Evolutionary conservation across 2,888 invertebrate species (phyloP).

Genomic region (Trisateles emortualis): DNA sequence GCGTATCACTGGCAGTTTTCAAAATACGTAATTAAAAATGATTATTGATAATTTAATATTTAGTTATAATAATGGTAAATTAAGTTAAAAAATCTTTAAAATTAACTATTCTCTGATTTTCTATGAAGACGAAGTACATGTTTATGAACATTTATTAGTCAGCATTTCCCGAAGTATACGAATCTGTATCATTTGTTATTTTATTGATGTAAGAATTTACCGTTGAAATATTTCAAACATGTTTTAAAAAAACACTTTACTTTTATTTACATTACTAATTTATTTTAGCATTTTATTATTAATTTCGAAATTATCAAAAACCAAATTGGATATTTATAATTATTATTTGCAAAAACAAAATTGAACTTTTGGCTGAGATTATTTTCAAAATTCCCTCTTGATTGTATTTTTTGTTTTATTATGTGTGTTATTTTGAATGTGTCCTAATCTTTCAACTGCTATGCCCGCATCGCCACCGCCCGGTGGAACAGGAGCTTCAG

Average conservation of each 20-base stretch:
- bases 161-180: too few relatives aligned
- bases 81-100: too few relatives aligned
- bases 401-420: slow-evolving; percentile 51
- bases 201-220: neutral
- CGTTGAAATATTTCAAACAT: neutral
- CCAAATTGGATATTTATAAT: slow-evolving; percentile 19
- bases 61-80: too few relatives aligned
- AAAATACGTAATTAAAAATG: too few relatives aligned
- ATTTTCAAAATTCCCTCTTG: slow-evolving; percentile 69
- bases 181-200: neutral
- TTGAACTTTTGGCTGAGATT: slow-evolving; percentile 59
- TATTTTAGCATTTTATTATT: slow-evolving; percentile 27
- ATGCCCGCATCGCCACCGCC: slow-evolving; percentile 79
- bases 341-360: slow-evolving; percentile 54
- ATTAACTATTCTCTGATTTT: too few relatives aligned
- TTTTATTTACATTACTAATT: slow-evolving; percentile 6
- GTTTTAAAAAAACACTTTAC: neutral
- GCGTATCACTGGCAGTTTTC: too few relatives aligned
- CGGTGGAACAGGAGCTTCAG: slow-evolving; percentile 92
- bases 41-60: too few relatives aligned
- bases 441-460: slow-evolving; percentile 80
- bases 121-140: too few relatives aligned
- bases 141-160: too few relatives aligned
- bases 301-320: slow-evolving; percentile 35
- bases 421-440: slow-evolving; percentile 65